Evolutionary conservation across 2,888 invertebrate species (phyloP), one percentile per base, ranked within the genome.

Genomic region (Zygaena filipendulae): DNA sequence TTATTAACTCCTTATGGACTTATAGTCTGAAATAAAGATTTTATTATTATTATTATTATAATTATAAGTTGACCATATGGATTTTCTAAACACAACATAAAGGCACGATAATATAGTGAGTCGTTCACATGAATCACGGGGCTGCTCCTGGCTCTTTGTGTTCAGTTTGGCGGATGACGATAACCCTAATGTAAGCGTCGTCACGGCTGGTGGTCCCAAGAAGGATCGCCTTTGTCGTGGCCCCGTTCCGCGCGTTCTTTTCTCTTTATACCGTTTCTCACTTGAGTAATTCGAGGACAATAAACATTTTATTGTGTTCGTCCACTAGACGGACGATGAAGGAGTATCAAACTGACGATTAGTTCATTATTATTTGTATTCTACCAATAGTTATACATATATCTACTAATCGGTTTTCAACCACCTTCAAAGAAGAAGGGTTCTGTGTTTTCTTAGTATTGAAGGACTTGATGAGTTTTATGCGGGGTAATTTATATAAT

Each of bases 121-220:
- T 55, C 53, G 56, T 63, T 59, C 59, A 54, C 60, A 67, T 72
- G 74, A 75, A 71, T 75, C 72, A 72, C 60, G 55, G 55, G 53
- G 61, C 60, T 68, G 62, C 63, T 59, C 52, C 49, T 54, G 53
- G 53, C 56, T 62, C 70, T 68, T 72, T 74, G 70, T 72, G 63
- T 70, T 72, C 69, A 57, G 75, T 74, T 77, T 75, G 75, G 75
- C 61, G 68, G 66, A 59, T 69, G 69, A 68, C 68, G 77, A 77
- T 77, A 77, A 75, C 75, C 75, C 67, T 77, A 77, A 77, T 77
- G 75, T 77, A 77, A 72, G 77, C 77, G 70, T 46, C 68, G 75
- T 68, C 75, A 77, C 72, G 74, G 72, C 67, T 67, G 71, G 68
- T 66, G 72, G 72, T 66, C 71, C 63, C 56, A 59, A 71, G 74